Evolutionary conservation across 2,113 vertebrate genomes (phyloP).

Genomic region (Gasterosteus aculeatus): DNA sequence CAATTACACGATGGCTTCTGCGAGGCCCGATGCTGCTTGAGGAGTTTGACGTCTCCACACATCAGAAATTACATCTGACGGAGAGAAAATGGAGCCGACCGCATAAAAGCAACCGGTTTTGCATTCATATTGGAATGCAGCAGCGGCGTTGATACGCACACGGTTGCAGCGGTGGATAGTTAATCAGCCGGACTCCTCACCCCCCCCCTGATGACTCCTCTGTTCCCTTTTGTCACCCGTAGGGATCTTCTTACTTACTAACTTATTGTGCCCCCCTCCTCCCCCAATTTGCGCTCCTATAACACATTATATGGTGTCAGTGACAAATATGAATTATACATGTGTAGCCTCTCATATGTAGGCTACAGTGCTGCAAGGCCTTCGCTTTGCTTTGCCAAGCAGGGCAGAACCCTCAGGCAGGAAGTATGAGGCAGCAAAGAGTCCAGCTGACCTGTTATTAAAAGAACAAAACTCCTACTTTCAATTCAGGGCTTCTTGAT

Average conservation of each 20-base stretch:
- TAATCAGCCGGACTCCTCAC: slow-evolving; percentile 5
- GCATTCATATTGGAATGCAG: slow-evolving; percentile 64
- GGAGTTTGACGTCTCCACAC: neutral
- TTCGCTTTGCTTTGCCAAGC: slow-evolving; percentile 59
- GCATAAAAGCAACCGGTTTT: slow-evolving; percentile 42
- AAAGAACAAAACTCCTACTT: slow-evolving; percentile 18
- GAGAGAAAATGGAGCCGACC: neutral
- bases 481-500: neutral
- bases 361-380: slow-evolving; percentile 60
- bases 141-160: neutral
- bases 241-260: slow-evolving; percentile 42
- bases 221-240: slow-evolving; percentile 33
- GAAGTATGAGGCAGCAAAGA: slow-evolving; percentile 40
- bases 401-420: slow-evolving; percentile 64
- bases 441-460: slow-evolving; percentile 31
- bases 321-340: slow-evolving; percentile 73
- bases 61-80: neutral
- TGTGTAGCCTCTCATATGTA: slow-evolving; percentile 59
- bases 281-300: slow-evolving; percentile 33
- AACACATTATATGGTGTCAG: slow-evolving; percentile 44
- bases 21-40: neutral
- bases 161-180: slow-evolving; percentile 15
- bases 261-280: slow-evolving; percentile 26
- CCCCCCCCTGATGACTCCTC: slow-evolving; percentile 9
- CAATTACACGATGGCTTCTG: slow-evolving; percentile 1